Base-by-base conservation (phyloP, 2,888 invertebrate species). In the Julus scanicus region DNA sequence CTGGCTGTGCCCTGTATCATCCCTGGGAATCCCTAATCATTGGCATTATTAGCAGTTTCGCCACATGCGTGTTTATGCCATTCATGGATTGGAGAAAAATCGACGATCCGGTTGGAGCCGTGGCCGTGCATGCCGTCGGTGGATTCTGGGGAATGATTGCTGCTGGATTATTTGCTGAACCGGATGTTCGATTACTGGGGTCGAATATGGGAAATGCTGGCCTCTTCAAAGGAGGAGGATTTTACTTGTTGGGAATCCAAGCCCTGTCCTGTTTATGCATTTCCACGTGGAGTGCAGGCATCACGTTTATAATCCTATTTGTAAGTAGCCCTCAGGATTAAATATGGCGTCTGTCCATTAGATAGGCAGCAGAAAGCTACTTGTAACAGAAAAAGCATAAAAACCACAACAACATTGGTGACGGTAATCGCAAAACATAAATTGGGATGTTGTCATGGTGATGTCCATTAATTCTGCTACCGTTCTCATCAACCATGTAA, bases 21-120 rank as follows among this genome's bases (percentile, higher is more conserved):
- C 95, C 96, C 0, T 97, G 97, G 97, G 97, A 98, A 91, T 94
- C 97, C 0, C 92, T 98, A 6, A 89, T 97, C 0, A 95, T 98
- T 86, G 98, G 98, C 0, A 93, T 94, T 84, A 92, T 97, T 11
- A 98, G 98, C 0, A 96, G 95, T 0, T 92, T 95, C 3, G 93
- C 97, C 48, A 95, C 96, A 1, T 95, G 96, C 49, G 90, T 94
- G 0, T 93, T 94, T 0, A 95, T 95, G 92, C 96, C 96, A 0
- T 91, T 97, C 15, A 94, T 98, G 90, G 97, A 97, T 92, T 94
- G 93, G 91, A 91, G 96, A 89, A 94, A 95, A 13, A 94, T 98
- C 0, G 98, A 98, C 91, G 97, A 97, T 92, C 98, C 98, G 0
- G 98, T 98, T 0, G 97, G 97, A 0, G 98, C 98, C 0, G 95